Conservation (phyloP, 2,888 invertebrate genomes). For the Plusia festucae region DNA sequence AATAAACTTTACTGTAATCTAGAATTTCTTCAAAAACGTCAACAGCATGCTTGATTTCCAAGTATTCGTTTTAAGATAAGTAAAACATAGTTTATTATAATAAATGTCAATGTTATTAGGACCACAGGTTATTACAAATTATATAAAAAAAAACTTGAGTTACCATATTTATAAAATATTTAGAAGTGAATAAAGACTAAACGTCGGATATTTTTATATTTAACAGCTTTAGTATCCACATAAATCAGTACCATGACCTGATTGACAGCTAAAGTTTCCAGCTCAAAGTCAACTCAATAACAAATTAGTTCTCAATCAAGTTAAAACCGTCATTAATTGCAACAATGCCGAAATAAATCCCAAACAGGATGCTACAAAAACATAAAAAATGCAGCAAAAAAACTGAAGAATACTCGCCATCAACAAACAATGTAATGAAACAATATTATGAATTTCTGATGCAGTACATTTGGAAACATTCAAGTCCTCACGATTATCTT, state of each 20-base stretch:
- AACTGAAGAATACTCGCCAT: constrained; percentile 33
- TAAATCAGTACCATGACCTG: background rate
- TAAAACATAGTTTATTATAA: no score
- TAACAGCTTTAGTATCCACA: background rate
- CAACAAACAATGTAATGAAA: constrained; percentile 34
- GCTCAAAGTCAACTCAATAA: constrained; percentile 7
- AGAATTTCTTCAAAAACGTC: no score
- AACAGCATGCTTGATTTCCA: no score
- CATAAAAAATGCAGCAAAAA: constrained; percentile 48
- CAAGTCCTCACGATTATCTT: constrained; percentile 13
- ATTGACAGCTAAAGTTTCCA: background rate
- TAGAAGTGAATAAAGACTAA: no score
- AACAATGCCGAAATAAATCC: constrained; percentile 49
- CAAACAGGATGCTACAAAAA: constrained; percentile 47
- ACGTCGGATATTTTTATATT: no score
- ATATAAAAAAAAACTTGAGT: no score
- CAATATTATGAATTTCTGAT: constrained; percentile 25
- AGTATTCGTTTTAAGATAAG: no score
- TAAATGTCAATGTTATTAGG: no score
- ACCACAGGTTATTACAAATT: no score
- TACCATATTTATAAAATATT: no score
- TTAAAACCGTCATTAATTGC: constrained; percentile 27
- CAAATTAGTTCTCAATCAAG: constrained; percentile 9
- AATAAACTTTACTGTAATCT: no score
- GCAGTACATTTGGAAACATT: constrained; percentile 14